phyloP scores from a whole-genome alignment of 2,888 invertebrate species.

The Drosophila pseudotakahashii region DNA sequence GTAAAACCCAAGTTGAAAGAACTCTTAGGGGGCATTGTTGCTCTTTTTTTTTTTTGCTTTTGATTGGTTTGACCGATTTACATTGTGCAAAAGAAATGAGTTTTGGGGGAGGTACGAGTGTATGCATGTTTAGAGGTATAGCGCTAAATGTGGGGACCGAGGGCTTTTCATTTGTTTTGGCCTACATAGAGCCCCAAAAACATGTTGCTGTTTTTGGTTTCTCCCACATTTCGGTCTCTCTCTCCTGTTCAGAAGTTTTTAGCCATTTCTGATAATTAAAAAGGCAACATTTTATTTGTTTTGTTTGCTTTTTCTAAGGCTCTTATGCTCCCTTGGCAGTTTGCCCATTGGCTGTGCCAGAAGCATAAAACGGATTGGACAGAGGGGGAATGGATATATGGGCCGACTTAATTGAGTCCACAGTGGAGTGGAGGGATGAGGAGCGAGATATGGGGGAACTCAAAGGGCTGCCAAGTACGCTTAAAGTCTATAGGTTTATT shows the following conservation, averaged over 20 bases:
- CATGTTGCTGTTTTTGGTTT: constrained; percentile 24
- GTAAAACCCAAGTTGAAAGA: constrained; percentile 66
- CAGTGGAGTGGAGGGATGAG: not conserved
- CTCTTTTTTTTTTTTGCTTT: constrained; percentile 43
- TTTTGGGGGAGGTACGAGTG: constrained; percentile 28
- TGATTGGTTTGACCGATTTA: constrained; percentile 79
- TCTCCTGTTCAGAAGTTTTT: constrained; percentile 20
- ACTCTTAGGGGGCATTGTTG: constrained; percentile 63
- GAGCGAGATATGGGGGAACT: not conserved
- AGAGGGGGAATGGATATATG: not conserved
- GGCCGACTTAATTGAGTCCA: constrained; percentile 12
- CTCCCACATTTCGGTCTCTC: constrained; percentile 5
- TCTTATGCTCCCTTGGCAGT: constrained; percentile 23
- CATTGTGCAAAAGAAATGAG: constrained; percentile 73
- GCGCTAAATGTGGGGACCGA: constrained; percentile 7
- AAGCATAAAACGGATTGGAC: constrained; percentile 17
- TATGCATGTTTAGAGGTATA: not conserved
- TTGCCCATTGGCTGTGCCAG: constrained; percentile 29
- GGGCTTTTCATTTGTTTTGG: constrained; percentile 65
- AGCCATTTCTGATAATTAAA: constrained; percentile 72
- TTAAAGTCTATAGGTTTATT: not conserved
- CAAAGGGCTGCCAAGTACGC: not conserved
- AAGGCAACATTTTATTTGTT: constrained; percentile 46
- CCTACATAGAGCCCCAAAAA: constrained; percentile 53
- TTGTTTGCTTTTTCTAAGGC: constrained; percentile 14